phyloP scores from a whole-genome alignment of 2,113 vertebrate species.

The Myxocyprinus asiaticus region DNA sequence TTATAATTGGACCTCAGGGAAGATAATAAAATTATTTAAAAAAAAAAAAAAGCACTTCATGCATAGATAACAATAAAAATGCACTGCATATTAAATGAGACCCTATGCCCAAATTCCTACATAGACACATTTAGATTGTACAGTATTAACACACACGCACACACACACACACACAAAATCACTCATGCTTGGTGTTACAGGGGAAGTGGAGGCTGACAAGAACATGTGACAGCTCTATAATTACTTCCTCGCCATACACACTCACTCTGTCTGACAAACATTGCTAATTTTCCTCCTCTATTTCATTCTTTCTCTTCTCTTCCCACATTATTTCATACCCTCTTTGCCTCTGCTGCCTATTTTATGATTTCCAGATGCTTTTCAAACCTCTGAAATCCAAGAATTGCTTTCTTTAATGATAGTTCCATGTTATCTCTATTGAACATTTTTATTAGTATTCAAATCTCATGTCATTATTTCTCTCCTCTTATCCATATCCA shows the following conservation, averaged over 20 bases:
- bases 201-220: conserved; percentile 94
- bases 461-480: not conserved
- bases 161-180: conserved; percentile 28
- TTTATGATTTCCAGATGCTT: conserved; percentile 22
- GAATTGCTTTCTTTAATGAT: not conserved
- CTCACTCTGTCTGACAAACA: conserved; percentile 91
- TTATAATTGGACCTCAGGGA: too few species aligned
- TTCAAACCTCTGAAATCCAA: not conserved
- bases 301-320: conserved; percentile 58
- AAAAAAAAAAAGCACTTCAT: too few species aligned
- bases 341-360: conserved; percentile 18
- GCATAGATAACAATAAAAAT: too few species aligned
- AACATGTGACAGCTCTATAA: conserved; percentile 98
- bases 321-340: conserved; percentile 38
- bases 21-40: too few species aligned
- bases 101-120: too few species aligned
- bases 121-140: not conserved
- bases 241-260: conserved; percentile 95
- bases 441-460: not conserved
- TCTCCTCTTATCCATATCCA: too few species aligned
- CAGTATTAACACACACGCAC: not conserved
- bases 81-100: too few species aligned
- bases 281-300: conserved; percentile 91
- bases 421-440: not conserved
- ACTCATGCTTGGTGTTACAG: conserved; percentile 76